phyloP scores from a whole-genome alignment of 2,888 invertebrate genomes.

The Apodemia mormo region DNA sequence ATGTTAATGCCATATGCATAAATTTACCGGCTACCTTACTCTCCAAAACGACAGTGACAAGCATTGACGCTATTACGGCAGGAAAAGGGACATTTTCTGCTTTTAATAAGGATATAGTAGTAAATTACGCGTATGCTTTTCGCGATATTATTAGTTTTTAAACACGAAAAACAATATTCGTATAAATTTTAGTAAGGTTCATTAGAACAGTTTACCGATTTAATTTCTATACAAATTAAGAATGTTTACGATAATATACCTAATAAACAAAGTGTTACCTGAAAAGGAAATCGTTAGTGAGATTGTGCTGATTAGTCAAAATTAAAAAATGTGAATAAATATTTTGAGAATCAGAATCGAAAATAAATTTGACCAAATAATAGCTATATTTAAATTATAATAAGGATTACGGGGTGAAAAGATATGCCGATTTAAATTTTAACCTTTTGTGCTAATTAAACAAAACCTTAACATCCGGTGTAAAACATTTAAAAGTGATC shows the following conservation, averaged over 20 bases:
- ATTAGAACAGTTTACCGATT: too few species aligned
- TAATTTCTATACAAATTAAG: neutral
- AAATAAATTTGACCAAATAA: neutral
- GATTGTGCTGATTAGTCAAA: neutral
- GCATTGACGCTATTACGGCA: too few species aligned
- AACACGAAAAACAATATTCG: too few species aligned
- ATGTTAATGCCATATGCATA: too few species aligned
- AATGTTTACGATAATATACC: constrained; percentile 21
- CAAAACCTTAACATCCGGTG: constrained; percentile 62
- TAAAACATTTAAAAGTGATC: constrained; percentile 63
- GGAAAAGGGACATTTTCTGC: too few species aligned
- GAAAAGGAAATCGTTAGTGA: constrained; percentile 18
- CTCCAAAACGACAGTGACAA: too few species aligned
- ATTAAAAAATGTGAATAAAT: neutral
- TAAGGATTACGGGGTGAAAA: constrained; percentile 19
- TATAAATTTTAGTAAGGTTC: too few species aligned
- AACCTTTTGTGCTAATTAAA: constrained; percentile 75
- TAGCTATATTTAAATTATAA: neutral
- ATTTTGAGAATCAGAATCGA: constrained; percentile 26
- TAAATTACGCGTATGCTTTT: too few species aligned
- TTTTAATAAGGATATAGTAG: too few species aligned
- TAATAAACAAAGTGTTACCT: neutral
- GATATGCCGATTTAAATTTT: constrained; percentile 40
- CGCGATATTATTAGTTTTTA: too few species aligned
- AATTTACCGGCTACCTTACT: too few species aligned